Evolutionary conservation across 2,113 vertebrate species (phyloP).

Genomic region (Delphinus delphis): DNA sequence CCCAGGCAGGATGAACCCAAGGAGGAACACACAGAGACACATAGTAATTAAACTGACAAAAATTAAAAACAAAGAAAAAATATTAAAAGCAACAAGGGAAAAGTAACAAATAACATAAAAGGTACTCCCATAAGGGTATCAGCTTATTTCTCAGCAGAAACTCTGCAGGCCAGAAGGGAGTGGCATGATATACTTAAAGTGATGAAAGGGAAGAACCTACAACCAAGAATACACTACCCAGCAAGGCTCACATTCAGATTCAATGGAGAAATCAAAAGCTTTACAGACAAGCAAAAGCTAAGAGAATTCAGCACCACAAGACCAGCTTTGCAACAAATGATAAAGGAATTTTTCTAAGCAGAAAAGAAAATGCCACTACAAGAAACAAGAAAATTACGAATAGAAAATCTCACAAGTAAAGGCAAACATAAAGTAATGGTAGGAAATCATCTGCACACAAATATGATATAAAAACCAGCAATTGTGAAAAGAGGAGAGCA

Average conservation of each 20-base stretch:
- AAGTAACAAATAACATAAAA: not conserved
- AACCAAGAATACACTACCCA: not conserved
- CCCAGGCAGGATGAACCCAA: not conserved
- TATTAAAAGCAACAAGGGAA: not conserved
- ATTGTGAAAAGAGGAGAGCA: too few relatives aligned
- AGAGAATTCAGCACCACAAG: not conserved
- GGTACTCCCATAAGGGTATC: not conserved
- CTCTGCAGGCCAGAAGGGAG: not conserved
- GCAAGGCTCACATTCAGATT: not conserved
- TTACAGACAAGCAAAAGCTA: not conserved
- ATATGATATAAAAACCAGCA: not conserved
- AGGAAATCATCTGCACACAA: not conserved
- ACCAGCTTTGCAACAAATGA: not conserved
- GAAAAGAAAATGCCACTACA: not conserved
- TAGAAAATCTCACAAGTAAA: not conserved
- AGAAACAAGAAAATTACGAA: not conserved
- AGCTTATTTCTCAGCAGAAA: not conserved
- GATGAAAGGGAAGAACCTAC: not conserved
- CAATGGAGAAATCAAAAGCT: not conserved
- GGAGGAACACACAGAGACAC: not conserved
- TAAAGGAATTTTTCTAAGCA: not conserved
- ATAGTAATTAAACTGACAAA: not conserved
- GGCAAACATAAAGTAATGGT: not conserved
- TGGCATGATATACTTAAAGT: not conserved
- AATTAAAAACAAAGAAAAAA: not conserved